Conservation (phyloP, 1,140 invertebrate species). For the Bombyx mandarina region DNA sequence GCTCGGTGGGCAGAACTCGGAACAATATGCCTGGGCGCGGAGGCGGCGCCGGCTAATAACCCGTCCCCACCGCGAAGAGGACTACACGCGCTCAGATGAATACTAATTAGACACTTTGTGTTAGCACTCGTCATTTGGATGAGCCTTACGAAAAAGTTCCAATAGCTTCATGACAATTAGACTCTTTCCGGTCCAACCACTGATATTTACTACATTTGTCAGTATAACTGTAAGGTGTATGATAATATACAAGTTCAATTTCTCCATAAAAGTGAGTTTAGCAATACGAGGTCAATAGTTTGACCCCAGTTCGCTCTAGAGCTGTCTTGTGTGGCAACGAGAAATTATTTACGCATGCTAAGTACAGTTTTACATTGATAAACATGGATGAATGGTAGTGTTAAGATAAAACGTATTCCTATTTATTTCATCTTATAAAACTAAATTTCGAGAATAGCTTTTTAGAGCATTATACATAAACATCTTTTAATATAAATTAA, state of each 20-base stretch:
- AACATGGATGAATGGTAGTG: conserved; percentile 8
- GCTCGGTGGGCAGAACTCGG: conserved; percentile 60
- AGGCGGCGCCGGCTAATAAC: conserved; percentile 69
- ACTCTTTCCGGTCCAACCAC: too few relatives aligned
- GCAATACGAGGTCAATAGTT: too few relatives aligned
- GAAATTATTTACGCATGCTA: conserved; percentile 14
- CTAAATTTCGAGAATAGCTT: too few relatives aligned
- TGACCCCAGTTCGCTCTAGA: not conserved
- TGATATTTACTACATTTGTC: too few relatives aligned
- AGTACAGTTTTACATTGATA: conserved; percentile 9
- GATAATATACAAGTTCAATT: too few relatives aligned
- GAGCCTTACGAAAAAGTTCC: conserved; percentile 23
- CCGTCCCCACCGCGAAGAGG: conserved; percentile 67
- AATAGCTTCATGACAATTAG: conserved; percentile 1
- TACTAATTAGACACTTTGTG: conserved; percentile 65
- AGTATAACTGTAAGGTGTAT: too few relatives aligned
- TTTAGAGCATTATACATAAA: too few relatives aligned
- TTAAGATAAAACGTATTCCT: too few relatives aligned
- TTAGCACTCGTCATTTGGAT: conserved; percentile 58
- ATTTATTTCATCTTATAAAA: too few relatives aligned
- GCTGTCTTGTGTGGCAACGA: conserved; percentile 10
- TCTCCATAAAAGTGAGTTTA: too few relatives aligned
- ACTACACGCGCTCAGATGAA: conserved; percentile 68
- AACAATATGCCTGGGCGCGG: conserved; percentile 68
- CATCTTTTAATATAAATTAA: too few relatives aligned